These are phyloP conservation scores for Cyphomyrus discorhynchus DNA, from an alignment of 2,113 vertebrate genomes.

Conservation along the genomic window DNA sequence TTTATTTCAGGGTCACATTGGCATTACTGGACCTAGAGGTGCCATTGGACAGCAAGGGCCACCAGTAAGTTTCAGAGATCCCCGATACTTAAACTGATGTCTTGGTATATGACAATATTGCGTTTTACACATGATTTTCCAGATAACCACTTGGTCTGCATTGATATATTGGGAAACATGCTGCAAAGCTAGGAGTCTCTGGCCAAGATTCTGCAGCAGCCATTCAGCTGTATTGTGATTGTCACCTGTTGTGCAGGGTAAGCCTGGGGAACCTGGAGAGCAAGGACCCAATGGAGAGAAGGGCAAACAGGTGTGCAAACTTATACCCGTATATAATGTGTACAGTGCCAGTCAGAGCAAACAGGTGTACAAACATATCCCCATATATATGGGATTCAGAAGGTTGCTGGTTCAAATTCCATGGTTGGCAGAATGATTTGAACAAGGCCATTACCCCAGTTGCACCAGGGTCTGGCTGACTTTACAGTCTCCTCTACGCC, in stretches of 20 bases:
- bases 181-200: background rate
- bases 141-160: background rate
- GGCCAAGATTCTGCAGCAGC: background rate
- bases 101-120: background rate
- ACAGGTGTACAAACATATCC: too few species aligned
- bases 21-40: constrained; percentile 74
- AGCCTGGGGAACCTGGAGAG: constrained; percentile 70
- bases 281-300: constrained; percentile 76
- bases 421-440: background rate
- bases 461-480: background rate
- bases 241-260: constrained; percentile 65
- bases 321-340: background rate
- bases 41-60: constrained; percentile 78
- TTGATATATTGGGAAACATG: background rate
- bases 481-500: background rate
- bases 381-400: background rate
- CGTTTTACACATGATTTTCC: background rate
- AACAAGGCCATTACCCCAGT: background rate
- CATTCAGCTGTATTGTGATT: background rate
- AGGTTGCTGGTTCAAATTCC: background rate
- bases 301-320: constrained; percentile 68
- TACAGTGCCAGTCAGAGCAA: background rate
- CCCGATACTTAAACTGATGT: background rate
- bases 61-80: constrained; percentile 69
- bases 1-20: constrained; percentile 74